These are phyloP conservation scores for Trichogramma pretiosum DNA, from an alignment of 1,140 invertebrate genomes.

Conservation along the genomic window DNA sequence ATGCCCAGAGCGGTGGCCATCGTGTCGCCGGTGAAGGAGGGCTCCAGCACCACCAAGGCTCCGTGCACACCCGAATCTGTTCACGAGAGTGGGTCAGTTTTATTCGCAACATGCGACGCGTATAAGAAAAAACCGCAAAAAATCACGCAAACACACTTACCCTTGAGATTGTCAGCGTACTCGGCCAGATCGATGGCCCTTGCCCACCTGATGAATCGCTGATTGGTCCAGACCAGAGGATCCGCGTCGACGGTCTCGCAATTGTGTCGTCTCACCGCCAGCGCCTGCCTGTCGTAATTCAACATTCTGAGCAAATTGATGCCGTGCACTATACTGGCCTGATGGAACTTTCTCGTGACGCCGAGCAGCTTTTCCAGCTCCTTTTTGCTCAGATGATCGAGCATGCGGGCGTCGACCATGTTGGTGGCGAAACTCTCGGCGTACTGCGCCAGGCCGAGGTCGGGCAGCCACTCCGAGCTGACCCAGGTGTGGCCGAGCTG, in stretches of 20 bases:
- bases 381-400: conserved; percentile 86
- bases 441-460: conserved; percentile 79
- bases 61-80: conserved; percentile 88
- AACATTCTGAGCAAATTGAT: conserved; percentile 85
- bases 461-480: conserved; percentile 82
- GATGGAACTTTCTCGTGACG: conserved; percentile 85
- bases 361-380: conserved; percentile 87
- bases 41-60: conserved; percentile 82
- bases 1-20: conserved; percentile 89
- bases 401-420: conserved; percentile 82
- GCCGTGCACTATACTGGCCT: conserved; percentile 85
- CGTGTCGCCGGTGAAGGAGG: conserved; percentile 86
- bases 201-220: conserved; percentile 86
- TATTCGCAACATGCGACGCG: background rate
- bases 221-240: conserved; percentile 91
- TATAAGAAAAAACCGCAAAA: background rate
- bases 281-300: conserved; percentile 83
- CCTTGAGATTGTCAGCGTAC: conserved; percentile 90
- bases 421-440: conserved; percentile 80
- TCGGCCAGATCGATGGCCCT: conserved; percentile 86
- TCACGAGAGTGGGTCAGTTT: conserved; percentile 13
- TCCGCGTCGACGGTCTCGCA: conserved; percentile 81
- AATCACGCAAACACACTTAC: conserved; percentile 38
- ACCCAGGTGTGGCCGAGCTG: conserved; percentile 86
- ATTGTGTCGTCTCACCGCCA: conserved; percentile 77